A percentile compares a stretch with the other conserved stretches of the same genome.
Conservation (phyloP, 2,113 vertebrate genomes). For the Tetraodon nigroviridis region DNA sequence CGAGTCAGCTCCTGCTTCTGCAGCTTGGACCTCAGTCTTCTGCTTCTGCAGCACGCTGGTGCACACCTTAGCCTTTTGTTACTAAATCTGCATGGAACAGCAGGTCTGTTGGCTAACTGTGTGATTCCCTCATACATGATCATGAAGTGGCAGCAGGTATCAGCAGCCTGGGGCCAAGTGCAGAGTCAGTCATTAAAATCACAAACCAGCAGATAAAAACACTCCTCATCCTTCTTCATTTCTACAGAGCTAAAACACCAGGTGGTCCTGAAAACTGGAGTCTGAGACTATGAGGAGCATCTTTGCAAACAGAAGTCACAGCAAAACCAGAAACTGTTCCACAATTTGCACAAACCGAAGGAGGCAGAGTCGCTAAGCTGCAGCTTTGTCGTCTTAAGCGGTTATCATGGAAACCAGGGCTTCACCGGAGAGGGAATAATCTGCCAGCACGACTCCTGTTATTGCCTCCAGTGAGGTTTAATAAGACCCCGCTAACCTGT, state of each 20-base stretch:
- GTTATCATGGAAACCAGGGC: slow-evolving; percentile 52
- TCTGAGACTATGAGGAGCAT: neutral
- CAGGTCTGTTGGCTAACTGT: slow-evolving; percentile 27
- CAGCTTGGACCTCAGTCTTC: neutral
- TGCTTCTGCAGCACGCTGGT: slow-evolving; percentile 12
- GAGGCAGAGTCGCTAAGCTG: slow-evolving; percentile 27
- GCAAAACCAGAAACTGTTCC: slow-evolving; percentile 15
- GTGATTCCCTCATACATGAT: slow-evolving; percentile 21
- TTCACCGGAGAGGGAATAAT: slow-evolving; percentile 46
- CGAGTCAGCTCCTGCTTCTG: slow-evolving; percentile 10
- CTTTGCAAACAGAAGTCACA: slow-evolving; percentile 9
- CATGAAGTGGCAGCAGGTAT: slow-evolving; percentile 25
- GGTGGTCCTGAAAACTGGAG: neutral
- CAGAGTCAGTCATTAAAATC: slow-evolving; percentile 43
- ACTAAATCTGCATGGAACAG: slow-evolving; percentile 4
- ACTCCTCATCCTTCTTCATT: slow-evolving; percentile 40
- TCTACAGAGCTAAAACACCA: no score
- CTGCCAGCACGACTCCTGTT: slow-evolving; percentile 41
- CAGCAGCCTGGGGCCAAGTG: slow-evolving; percentile 26
- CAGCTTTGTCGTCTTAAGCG: slow-evolving; percentile 44
- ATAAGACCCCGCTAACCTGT: slow-evolving; percentile 56
- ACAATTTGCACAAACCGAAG: slow-evolving; percentile 20
- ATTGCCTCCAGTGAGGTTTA: slow-evolving; percentile 59
- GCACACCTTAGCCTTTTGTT: slow-evolving; percentile 20
- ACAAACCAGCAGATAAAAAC: slow-evolving; percentile 51